Base-by-base conservation (phyloP, 2,113 vertebrate species). In the Triplophysa tibetana region DNA sequence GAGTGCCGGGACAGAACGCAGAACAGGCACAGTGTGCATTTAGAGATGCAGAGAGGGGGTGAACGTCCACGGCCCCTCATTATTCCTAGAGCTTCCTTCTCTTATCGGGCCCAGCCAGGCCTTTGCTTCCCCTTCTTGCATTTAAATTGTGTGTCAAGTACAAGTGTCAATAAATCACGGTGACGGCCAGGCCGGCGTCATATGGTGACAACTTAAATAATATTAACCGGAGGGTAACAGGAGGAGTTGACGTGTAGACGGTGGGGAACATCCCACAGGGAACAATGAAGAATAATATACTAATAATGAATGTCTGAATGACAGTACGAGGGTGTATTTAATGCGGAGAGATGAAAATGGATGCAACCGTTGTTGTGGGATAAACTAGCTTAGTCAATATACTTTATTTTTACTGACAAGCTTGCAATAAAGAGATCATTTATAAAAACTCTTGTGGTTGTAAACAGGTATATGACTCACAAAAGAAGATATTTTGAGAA, bases 51-150 rank as follows among this genome's bases (percentile, higher is more conserved):
- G 58, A 24, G 56, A 70, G 52, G 77, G 64, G 70, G 70, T 56
- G 63, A 81, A 67, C 41, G 52, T 24, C 41, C 62, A 24, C 41
- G 17, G 65, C 26, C 33, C 54, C 33, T 80, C 66, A 66, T 63
- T 82, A 70, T 83, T 41, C 79, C 33, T 64, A 56, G 56, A 74
- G 56, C 70, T 69, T 41, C 26, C 70, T 50, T 70, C 60, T 56
- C 87, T 88, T 88, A 88, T 90, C 87, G 81, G 83, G 14, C 41
- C 21, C 26, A 0, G 45, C 70, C 89, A 89, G 86, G 77, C 84
- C 85, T 83, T 75, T 85, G 75, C 78, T 88, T 80, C 41, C 82
- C 66, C 64, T 13, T 33, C 72, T 78, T 74, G 75, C 72, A 43
- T 84, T 83, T 74, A 79, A 76, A 69, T 70, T 24, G 50, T 81